Percentiles rank a stretch among this genome's conserved stretches.
phyloP scores from a whole-genome alignment of 2,113 vertebrate genomes.

The Triplophysa dalaica region DNA sequence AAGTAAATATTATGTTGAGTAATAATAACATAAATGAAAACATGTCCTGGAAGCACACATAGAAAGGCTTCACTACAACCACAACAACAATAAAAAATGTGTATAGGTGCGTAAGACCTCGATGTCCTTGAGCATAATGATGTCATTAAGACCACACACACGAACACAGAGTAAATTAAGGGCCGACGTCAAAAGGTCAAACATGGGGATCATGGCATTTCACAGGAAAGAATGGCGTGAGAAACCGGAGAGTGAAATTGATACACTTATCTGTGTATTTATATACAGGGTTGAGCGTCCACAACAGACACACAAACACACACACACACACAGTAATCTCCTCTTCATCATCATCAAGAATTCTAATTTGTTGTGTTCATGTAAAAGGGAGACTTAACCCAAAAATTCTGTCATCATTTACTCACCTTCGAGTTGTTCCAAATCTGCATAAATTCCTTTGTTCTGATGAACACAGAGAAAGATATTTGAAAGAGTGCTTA shows the following conservation, averaged over 20 bases:
- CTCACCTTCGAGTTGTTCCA: too few relatives aligned
- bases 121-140: not conserved
- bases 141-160: not conserved
- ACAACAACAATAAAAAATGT: not conserved
- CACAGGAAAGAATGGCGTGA: not conserved
- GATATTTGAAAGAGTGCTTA: too few relatives aligned
- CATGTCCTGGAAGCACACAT: not conserved
- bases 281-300: conserved; percentile 35
- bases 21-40: not conserved
- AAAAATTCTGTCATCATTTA: not conserved
- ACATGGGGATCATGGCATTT: too few relatives aligned
- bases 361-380: not conserved
- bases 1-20: not conserved
- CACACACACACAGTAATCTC: not conserved
- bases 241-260: conserved; percentile 17
- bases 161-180: not conserved
- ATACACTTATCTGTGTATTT: conserved; percentile 41
- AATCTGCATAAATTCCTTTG: too few relatives aligned
- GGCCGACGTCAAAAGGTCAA: not conserved
- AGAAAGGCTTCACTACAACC: not conserved
- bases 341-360: not conserved
- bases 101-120: not conserved
- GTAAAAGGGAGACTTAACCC: not conserved
- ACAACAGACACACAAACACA: not conserved
- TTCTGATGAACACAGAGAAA: too few relatives aligned